phyloP scores from a whole-genome alignment of 2,888 invertebrate genomes.

The Thysanoteuthis rhombus region DNA sequence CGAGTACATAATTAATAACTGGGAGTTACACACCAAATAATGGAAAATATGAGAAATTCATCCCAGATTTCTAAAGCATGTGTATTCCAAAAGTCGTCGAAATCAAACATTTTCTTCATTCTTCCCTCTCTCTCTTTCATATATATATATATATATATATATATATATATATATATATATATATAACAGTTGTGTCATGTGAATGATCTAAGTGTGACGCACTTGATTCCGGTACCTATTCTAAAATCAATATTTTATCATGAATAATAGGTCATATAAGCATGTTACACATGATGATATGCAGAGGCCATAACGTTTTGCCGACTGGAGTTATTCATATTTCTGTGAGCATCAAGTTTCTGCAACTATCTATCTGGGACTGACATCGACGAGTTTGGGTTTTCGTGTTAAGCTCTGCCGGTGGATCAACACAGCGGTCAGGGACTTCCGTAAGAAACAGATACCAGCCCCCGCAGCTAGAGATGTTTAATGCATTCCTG shows the following conservation, averaged over 20 bases:
- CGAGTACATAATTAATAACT: background rate
- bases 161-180: too few species aligned
- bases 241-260: background rate
- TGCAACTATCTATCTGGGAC: background rate
- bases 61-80: too few species aligned
- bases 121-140: too few species aligned
- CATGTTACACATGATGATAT: background rate
- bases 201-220: background rate
- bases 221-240: background rate
- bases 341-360: background rate
- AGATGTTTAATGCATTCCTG: background rate
- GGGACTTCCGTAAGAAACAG: conserved; percentile 12
- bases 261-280: background rate
- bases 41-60: background rate
- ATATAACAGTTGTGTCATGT: background rate
- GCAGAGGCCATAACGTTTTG: background rate
- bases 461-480: background rate
- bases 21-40: background rate
- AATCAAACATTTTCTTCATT: too few species aligned
- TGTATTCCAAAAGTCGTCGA: background rate
- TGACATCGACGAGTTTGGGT: conserved; percentile 12
- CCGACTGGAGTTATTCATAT: background rate
- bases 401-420: background rate
- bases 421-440: background rate
- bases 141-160: too few species aligned